A percentile compares a stretch with the other conserved stretches of the same genome.
phyloP scores from a whole-genome alignment of 2,113 vertebrate genomes.

The Gobiocypris rarus region DNA sequence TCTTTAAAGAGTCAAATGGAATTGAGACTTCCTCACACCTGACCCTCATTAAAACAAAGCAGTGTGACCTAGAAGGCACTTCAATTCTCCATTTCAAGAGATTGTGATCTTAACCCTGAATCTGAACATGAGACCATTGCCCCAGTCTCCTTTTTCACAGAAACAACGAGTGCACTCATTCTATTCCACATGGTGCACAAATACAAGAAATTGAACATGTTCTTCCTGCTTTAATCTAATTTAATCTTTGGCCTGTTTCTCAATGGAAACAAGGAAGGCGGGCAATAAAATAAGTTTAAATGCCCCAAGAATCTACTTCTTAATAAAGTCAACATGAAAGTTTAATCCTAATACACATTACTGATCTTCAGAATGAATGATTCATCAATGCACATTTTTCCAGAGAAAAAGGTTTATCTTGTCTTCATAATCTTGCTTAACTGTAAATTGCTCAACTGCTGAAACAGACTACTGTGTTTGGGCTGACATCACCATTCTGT shows the following conservation, averaged over 20 bases:
- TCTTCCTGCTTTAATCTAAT: background rate
- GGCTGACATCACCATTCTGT: background rate
- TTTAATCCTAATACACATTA: background rate
- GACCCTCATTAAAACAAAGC: background rate
- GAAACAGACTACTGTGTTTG: background rate
- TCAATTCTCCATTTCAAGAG: constrained; percentile 45
- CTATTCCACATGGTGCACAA: constrained; percentile 8
- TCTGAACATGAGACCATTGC: constrained; percentile 46
- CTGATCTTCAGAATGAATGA: background rate
- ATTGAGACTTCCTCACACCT: background rate
- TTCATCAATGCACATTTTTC: background rate
- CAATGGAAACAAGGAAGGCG: background rate
- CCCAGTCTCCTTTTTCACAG: constrained; percentile 44
- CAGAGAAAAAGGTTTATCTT: background rate
- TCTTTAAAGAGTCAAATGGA: background rate
- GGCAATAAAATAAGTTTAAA: background rate
- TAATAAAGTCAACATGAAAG: background rate
- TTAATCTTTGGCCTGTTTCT: background rate
- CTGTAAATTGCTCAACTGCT: background rate
- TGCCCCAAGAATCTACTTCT: background rate
- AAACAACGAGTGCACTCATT: constrained; percentile 32
- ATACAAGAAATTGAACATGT: constrained; percentile 10
- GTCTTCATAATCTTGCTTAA: background rate
- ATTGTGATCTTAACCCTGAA: constrained; percentile 55
- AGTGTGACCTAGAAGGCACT: constrained; percentile 29